Evolutionary conservation across 2,888 invertebrate genomes (phyloP), one percentile per base, ranked within the genome.

Genomic region (Entomobrya multifasciata): DNA sequence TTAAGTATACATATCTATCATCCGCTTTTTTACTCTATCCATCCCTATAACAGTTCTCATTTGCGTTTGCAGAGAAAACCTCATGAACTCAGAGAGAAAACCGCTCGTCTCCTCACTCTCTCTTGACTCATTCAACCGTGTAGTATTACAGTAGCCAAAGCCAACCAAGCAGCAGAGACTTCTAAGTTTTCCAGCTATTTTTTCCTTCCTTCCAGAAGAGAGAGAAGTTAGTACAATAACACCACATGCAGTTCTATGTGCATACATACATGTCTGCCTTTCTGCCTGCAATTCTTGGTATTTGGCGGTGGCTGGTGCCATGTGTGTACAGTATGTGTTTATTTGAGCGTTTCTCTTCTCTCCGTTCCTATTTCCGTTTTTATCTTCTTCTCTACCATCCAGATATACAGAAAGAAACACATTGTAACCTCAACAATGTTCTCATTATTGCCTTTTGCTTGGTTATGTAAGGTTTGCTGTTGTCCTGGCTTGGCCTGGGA

Each of bases 351-450:
- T n/a, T 72, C 27, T 47, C 30, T 76, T 57, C 22, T 22, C 17
- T 62, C 30, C 41, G 36, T 57, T 41, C 52, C 41, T 25, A 57
- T 77, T 77, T 57, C 77, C 57, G 57, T 57, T 41, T 20, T 60
- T 44, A 77, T 77, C 60, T 57, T 60, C 27, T 72, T 27, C 13
- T 65, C 62, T 60, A 1, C 60, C 25, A 74, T 20, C 2, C 52
- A 74, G 10, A 2, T 10, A 49, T 41, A 67, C 17, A 44, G 44
- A 72, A 44, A 70, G 80, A 47, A 25, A 25, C 74, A 47, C 47
- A 74, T 72, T 72, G 62, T 82, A 74, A 60, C 60, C 72, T 72
- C 60, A 82, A 82, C 82, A 82, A 82, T 82, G 82, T 82, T 74
- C 60, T 62, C 70, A 82, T 82, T 74, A 74, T 81, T 79, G 67